These are phyloP conservation scores for Synodontis membranacea DNA, from an alignment of 2,113 vertebrate genomes.

Conservation along the genomic window DNA sequence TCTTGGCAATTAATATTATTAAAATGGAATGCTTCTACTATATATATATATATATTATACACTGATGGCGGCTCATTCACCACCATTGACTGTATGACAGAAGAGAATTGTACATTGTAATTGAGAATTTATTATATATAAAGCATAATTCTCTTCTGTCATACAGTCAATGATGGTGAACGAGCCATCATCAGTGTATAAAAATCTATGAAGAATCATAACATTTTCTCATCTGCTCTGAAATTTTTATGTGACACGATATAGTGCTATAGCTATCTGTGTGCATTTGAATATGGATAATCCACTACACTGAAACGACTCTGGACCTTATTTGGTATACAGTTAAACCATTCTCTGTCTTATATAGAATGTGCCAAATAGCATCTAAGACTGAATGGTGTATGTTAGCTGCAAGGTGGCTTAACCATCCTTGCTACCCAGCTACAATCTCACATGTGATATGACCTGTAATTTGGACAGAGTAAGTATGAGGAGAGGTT, in stretches of 20 bases:
- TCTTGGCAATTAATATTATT: background rate
- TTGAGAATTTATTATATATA: background rate
- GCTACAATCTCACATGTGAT: background rate
- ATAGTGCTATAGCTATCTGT: background rate
- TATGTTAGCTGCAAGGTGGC: background rate
- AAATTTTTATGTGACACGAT: background rate
- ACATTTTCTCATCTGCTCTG: background rate
- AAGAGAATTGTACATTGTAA: too few species aligned
- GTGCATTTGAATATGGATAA: background rate
- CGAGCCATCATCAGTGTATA: background rate
- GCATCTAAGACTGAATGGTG: background rate
- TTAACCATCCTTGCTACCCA: background rate
- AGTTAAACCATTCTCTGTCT: background rate
- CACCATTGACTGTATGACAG: too few species aligned
- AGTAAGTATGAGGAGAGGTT: slow-evolving; percentile 80
- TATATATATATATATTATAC: too few species aligned
- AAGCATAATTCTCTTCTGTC: background rate
- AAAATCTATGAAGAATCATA: background rate
- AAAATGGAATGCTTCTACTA: background rate
- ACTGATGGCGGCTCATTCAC: too few species aligned
- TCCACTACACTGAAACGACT: background rate
- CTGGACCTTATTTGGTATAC: too few species aligned
- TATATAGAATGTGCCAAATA: background rate
- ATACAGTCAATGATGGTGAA: background rate
- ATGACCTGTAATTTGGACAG: slow-evolving; percentile 62